phyloP scores from a whole-genome alignment of 2,113 vertebrate species.

The Nyctereutes procyonoides region DNA sequence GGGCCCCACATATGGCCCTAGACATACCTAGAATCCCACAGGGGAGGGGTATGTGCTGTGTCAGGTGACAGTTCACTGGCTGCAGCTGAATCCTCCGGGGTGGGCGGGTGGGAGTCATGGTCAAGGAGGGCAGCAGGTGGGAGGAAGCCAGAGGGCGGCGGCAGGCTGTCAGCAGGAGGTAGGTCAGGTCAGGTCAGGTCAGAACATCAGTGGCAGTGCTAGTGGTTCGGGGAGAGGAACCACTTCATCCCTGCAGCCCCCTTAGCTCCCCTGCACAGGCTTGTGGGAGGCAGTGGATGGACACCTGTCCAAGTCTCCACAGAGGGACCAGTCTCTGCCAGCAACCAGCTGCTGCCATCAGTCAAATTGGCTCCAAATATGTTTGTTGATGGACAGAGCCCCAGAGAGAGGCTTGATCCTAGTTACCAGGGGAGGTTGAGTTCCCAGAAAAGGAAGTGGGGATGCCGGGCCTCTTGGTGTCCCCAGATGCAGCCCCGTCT shows the following conservation, averaged over 20 bases:
- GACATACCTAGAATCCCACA: background rate
- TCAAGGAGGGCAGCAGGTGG: background rate
- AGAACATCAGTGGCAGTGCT: no score
- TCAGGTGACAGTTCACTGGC: no score
- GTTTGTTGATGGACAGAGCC: background rate
- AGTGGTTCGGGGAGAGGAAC: background rate
- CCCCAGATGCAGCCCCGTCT: background rate
- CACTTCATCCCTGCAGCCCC: background rate
- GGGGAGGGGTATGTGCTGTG: background rate
- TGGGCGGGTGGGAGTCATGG: background rate
- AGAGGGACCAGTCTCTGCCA: background rate
- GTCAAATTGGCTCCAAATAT: background rate
- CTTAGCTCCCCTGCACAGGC: background rate
- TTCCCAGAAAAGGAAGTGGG: background rate
- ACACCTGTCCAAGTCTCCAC: background rate
- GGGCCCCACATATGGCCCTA: background rate
- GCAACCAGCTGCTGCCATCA: background rate
- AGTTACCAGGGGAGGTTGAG: background rate
- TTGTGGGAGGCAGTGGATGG: background rate
- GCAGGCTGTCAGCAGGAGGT: background rate
- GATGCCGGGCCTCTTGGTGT: background rate
- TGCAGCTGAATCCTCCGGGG: background rate
- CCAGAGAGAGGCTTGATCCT: background rate
- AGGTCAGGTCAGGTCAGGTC: fast-evolving
- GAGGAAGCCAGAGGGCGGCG: background rate